Base-by-base conservation (phyloP, 53 echinoderm and acorn worm genomes). In the Patiria pectinifera region DNA sequence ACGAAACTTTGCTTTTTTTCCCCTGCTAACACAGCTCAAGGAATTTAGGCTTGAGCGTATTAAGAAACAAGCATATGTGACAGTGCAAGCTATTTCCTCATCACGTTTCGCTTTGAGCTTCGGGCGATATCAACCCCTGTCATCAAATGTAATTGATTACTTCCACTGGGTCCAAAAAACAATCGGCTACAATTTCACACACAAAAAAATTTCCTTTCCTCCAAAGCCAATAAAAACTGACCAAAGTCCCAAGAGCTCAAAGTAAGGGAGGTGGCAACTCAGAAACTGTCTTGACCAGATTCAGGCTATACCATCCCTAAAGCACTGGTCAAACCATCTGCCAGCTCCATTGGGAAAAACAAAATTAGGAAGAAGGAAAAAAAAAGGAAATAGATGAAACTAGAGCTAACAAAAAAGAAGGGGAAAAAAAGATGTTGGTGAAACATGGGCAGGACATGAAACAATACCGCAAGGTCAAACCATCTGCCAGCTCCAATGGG, bases 81-180 rank as follows among this genome's bases (percentile, higher is more conserved):
- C 66, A 18, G 12, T 4, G 66, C 66, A 13, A 66, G 66, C 53
- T 1, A 66, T 14, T 66, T 66, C 66, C 66, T 66, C 15, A 66
- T 66, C 66, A 66, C 19, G 66, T 66, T 15, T 3, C 25, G 47
- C 10, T 3, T n/a, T 48, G 48, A 3, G 43, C 22, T 24, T 26
- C 23, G 15, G 61, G 6, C 66, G 66, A 11, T 6, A 76, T 76
- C 76, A 24, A 21, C 76, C 9, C 8, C 86, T 49, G 75, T 86
- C 87, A 86, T 24, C 75, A 59, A 69, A 24, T 13, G 25, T 86
- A 86, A 86, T 86, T 86, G 86, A 86, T 74, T 72, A 53, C 72
- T 48, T 86, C 86, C 86, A 76, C 59, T 86, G 49, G n/a, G 4
- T 75, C 18, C 53, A 5, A 23, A 11, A 85, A 72, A 58, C 60